phyloP scores from a whole-genome alignment of 2,888 invertebrate genomes.

The Drosophila engyochracea region DNA sequence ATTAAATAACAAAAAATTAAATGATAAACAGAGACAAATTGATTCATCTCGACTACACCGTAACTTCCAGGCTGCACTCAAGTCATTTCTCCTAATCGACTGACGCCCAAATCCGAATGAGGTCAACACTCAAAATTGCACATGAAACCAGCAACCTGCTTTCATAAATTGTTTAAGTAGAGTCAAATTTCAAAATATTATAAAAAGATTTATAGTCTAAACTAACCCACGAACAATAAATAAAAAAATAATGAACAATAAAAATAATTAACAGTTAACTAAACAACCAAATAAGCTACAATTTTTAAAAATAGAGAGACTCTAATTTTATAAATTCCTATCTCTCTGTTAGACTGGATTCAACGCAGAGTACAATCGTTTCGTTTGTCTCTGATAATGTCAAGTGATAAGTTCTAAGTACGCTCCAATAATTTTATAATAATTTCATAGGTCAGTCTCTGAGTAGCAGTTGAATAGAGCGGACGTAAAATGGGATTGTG shows the following conservation, averaged over 20 bases:
- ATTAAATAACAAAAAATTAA: too few species aligned
- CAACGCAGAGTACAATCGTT: background rate
- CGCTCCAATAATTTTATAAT: background rate
- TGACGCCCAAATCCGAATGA: too few species aligned
- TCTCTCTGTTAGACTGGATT: background rate
- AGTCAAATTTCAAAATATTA: background rate
- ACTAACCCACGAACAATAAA: background rate
- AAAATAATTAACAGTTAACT: background rate
- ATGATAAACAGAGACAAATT: background rate
- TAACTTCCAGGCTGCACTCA: background rate
- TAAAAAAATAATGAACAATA: background rate
- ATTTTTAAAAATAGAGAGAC: background rate
- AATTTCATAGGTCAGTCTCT: conserved; percentile 10
- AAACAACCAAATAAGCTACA: background rate
- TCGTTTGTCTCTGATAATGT: conserved; percentile 3
- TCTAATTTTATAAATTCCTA: background rate
- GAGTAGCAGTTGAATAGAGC: background rate
- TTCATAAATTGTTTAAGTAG: background rate
- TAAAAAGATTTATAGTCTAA: background rate
- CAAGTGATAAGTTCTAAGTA: background rate
- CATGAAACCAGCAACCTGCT: too few species aligned
- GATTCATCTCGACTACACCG: background rate
- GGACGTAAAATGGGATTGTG: conserved; percentile 28
- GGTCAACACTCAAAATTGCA: too few species aligned
- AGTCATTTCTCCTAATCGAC: too few species aligned